phyloP scores from a whole-genome alignment of 1,140 invertebrate species.

The Gyrodactylus salaris region DNA sequence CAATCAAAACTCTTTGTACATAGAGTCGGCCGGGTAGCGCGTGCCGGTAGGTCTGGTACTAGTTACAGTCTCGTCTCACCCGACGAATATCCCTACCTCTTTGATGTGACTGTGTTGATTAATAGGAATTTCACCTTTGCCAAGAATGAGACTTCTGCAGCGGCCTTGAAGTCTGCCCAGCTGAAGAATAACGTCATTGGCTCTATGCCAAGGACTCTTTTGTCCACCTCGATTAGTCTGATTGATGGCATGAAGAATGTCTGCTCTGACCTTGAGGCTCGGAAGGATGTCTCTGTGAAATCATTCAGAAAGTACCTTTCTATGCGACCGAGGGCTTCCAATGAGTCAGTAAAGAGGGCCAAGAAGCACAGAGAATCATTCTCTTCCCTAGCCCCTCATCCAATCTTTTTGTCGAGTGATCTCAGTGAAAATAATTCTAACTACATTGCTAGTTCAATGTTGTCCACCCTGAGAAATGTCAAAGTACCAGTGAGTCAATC shows the following conservation, averaged over 20 bases:
- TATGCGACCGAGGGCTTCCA: background rate
- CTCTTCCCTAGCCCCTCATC: background rate
- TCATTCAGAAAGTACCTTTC: background rate
- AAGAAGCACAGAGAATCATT: background rate
- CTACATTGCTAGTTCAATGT: background rate
- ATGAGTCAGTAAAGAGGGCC: background rate
- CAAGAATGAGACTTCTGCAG: constrained; percentile 8
- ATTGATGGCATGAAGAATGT: constrained; percentile 38
- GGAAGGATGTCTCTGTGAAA: background rate
- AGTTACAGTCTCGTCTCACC: constrained; percentile 52
- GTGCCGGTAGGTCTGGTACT: constrained; percentile 53
- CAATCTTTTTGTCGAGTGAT: background rate
- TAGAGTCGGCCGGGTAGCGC: constrained; percentile 74
- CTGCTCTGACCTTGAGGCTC: constrained; percentile 33
- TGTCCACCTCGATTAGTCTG: constrained; percentile 47
- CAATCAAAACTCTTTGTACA: constrained; percentile 90
- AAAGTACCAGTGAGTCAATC: background rate
- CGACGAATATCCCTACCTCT: constrained; percentile 58
- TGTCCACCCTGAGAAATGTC: background rate
- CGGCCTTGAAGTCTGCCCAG: constrained; percentile 9
- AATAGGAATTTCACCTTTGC: constrained; percentile 33
- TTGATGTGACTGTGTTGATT: constrained; percentile 73
- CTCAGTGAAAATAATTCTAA: background rate
- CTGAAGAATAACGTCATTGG: constrained; percentile 29
- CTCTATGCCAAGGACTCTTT: constrained; percentile 36